A percentile compares a stretch with the other conserved stretches of the same genome.
Evolutionary conservation across 2,797 vertebrate species (phyloP).

Genomic region (Mormyrus hasselquistii): DNA sequence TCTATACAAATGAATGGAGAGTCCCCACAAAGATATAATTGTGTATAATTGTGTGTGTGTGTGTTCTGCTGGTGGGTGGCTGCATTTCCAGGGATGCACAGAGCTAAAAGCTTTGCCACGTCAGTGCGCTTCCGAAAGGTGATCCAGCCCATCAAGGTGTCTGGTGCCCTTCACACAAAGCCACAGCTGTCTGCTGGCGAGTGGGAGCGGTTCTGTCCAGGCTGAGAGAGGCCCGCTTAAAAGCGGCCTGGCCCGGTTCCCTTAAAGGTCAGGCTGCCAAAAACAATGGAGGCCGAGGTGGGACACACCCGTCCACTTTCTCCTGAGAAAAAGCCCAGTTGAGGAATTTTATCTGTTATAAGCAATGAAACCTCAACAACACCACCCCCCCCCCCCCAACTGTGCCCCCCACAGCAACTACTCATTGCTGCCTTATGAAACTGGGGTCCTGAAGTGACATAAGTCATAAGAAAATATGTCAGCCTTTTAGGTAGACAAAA

Average conservation of each 20-base stretch:
- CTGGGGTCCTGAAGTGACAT: background rate
- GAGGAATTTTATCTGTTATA: slow-evolving; percentile 30
- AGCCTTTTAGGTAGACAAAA: background rate
- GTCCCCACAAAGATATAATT: background rate
- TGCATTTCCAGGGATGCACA: background rate
- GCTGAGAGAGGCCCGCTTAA: slow-evolving; percentile 22
- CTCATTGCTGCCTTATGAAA: background rate
- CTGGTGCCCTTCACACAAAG: slow-evolving; percentile 33
- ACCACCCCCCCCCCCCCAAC: slow-evolving; percentile 23
- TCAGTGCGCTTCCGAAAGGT: slow-evolving; percentile 24
- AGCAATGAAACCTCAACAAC: slow-evolving; percentile 27
- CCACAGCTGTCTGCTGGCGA: slow-evolving; percentile 37
- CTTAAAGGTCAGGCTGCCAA: slow-evolving; percentile 35
- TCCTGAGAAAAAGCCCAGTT: slow-evolving; percentile 34
- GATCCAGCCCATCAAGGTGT: slow-evolving; percentile 29
- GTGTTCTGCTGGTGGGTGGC: slow-evolving; percentile 21
- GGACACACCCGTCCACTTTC: slow-evolving; percentile 40
- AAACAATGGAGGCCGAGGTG: slow-evolving; percentile 40
- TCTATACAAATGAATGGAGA: background rate
- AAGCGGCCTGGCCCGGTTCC: slow-evolving; percentile 33
- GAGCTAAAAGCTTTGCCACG: slow-evolving; percentile 25
- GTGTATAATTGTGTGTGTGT: slow-evolving; percentile 11
- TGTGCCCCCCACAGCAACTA: slow-evolving; percentile 21
- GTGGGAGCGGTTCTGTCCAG: slow-evolving; percentile 15
- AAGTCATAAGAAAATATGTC: background rate